Percentiles rank a stretch among this genome's conserved stretches.
These are phyloP conservation scores for Proisotoma minuta DNA, from an alignment of 2,888 invertebrate genomes.

Conservation along the genomic window DNA sequence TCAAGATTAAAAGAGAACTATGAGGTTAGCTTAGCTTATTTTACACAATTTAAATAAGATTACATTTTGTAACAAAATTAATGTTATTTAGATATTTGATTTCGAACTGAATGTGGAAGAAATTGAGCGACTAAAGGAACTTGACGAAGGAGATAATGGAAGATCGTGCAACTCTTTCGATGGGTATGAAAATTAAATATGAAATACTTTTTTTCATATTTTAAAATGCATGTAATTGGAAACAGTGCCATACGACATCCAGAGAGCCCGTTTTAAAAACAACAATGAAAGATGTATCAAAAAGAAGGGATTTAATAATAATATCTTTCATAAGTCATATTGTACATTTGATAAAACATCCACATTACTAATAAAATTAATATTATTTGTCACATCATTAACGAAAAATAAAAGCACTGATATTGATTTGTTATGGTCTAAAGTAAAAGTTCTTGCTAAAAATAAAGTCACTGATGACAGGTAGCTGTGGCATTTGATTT, in stretches of 20 bases:
- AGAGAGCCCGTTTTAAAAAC: constrained; percentile 28
- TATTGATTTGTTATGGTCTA: too few relatives aligned
- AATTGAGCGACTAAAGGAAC: constrained; percentile 15
- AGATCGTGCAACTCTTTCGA: constrained; percentile 23
- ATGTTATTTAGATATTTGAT: constrained; percentile 18
- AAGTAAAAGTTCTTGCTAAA: not conserved
- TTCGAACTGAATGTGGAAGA: constrained; percentile 28
- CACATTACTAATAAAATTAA: too few relatives aligned
- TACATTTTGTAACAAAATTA: not conserved
- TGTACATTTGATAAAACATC: too few relatives aligned
- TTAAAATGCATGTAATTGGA: not conserved
- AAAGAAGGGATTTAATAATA: not conserved
- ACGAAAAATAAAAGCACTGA: not conserved
- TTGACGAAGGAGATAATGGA: constrained; percentile 27
- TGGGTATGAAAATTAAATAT: constrained; percentile 13
- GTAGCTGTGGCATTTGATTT: not conserved
- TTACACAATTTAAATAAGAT: not conserved
- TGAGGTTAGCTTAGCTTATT: constrained; percentile 52
- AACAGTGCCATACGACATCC: constrained; percentile 20
- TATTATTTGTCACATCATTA: not conserved
- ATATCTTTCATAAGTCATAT: not conserved
- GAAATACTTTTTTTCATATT: not conserved
- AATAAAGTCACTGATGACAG: not conserved
- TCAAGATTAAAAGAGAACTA: constrained; percentile 70
- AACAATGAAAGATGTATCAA: too few relatives aligned